These are phyloP conservation scores for Myiozetetes cayanensis DNA, from an alignment of 2,113 vertebrate genomes.

Conservation along the genomic window DNA sequence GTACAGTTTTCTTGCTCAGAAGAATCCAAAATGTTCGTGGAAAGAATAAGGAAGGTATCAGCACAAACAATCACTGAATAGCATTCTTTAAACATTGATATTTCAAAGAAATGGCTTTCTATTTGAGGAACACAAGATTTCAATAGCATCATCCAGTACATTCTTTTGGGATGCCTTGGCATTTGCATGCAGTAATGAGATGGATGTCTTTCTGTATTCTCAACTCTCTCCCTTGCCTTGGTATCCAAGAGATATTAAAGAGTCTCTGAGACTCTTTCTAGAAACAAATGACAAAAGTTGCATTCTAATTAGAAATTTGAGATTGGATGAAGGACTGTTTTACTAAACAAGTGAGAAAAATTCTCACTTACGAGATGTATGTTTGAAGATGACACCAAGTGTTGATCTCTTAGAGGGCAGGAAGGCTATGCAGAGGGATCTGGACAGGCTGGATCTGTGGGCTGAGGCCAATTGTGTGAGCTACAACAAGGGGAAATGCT, in stretches of 20 bases:
- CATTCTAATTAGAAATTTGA: not conserved
- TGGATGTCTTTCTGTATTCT: not conserved
- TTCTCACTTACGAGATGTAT: fast-evolving
- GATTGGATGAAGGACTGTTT: not conserved
- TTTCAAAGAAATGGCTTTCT: not conserved
- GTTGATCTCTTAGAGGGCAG: not conserved
- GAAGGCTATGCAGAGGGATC: not conserved
- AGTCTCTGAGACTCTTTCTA: not conserved
- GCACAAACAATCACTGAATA: not conserved
- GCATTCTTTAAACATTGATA: not conserved
- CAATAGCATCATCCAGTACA: not conserved
- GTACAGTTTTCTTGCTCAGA: not conserved
- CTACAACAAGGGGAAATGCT: fast-evolving
- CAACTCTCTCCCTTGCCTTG: not conserved
- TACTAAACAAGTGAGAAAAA: not conserved
- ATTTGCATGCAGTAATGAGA: not conserved
- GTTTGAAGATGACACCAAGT: not conserved
- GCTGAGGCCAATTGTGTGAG: fast-evolving
- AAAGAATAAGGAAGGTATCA: not conserved
- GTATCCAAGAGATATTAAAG: not conserved
- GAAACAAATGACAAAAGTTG: not conserved
- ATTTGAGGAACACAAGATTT: not conserved
- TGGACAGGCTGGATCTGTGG: not conserved
- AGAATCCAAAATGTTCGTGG: not conserved
- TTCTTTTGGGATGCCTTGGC: not conserved